Evolutionary conservation across 1,140 invertebrate genomes (phyloP).

Genomic region (Colletes latitarsis): DNA sequence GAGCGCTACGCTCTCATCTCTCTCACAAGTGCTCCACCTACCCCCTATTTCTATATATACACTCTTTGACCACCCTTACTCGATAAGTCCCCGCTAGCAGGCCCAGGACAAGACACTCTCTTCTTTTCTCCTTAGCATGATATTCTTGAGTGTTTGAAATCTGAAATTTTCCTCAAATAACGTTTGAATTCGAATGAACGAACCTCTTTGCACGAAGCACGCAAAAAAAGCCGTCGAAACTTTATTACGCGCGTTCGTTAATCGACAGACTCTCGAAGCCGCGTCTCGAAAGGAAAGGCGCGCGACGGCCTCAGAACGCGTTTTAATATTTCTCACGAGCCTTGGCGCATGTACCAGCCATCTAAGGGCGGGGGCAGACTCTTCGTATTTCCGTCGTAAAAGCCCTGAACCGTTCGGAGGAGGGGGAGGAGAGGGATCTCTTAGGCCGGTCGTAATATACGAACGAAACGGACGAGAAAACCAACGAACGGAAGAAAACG

Average conservation of each 20-base stretch:
- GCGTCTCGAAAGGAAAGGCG: not conserved
- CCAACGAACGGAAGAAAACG: constrained; percentile 29
- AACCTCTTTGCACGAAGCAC: too few relatives aligned
- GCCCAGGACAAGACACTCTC: too few relatives aligned
- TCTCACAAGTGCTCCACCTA: too few relatives aligned
- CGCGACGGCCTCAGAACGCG: not conserved
- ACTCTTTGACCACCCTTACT: too few relatives aligned
- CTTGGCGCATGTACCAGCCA: constrained; percentile 12
- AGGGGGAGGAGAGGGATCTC: constrained; percentile 12
- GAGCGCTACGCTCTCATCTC: too few relatives aligned
- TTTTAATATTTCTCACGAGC: constrained; percentile 41
- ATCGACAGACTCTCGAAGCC: not conserved
- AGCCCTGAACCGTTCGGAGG: constrained; percentile 11
- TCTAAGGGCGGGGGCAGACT: constrained; percentile 42
- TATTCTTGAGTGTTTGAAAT: too few relatives aligned
- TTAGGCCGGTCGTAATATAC: constrained; percentile 57
- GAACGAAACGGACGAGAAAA: constrained; percentile 51
- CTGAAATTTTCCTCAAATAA: too few relatives aligned
- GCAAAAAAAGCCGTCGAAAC: not conserved
- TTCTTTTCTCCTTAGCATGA: too few relatives aligned
- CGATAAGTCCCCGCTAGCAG: too few relatives aligned
- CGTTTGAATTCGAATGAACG: too few relatives aligned
- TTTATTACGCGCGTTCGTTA: not conserved
- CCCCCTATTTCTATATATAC: too few relatives aligned
- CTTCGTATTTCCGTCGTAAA: constrained; percentile 53